Percentiles rank a stretch among this genome's conserved stretches.
phyloP scores from a whole-genome alignment of 2,797 vertebrate species.

The Tauraco hartlaubi region DNA sequence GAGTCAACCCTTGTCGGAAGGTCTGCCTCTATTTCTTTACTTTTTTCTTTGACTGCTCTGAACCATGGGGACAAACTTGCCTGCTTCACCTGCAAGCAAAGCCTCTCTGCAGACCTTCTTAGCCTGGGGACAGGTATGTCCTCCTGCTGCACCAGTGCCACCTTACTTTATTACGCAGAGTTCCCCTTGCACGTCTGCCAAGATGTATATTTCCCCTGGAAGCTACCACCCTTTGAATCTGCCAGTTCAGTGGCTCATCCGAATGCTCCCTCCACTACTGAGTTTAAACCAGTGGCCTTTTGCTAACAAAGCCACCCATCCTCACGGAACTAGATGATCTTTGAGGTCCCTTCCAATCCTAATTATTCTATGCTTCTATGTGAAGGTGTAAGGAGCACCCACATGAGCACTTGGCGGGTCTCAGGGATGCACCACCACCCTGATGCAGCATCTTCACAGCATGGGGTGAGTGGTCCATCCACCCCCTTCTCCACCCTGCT shows the following conservation, averaged over 20 bases:
- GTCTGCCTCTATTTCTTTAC: neutral
- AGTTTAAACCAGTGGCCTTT: neutral
- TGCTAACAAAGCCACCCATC: neutral
- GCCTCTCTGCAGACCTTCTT: neutral
- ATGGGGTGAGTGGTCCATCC: neutral
- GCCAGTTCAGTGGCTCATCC: neutral
- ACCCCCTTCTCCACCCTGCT: neutral
- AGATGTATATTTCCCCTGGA: neutral
- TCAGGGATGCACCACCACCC: neutral
- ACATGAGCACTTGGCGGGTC: neutral
- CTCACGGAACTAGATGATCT: too few relatives aligned
- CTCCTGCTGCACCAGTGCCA: neutral
- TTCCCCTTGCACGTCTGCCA: rapidly evolving
- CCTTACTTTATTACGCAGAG: neutral
- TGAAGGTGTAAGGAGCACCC: neutral
- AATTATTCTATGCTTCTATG: too few relatives aligned
- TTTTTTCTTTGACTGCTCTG: neutral
- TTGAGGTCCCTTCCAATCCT: too few relatives aligned
- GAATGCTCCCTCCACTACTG: neutral
- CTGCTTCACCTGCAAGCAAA: neutral
- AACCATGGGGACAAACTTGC: neutral
- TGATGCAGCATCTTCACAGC: neutral
- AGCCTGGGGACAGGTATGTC: neutral
- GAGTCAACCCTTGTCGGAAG: neutral
- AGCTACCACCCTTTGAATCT: neutral